A percentile compares a stretch with the other conserved stretches of the same genome.
Evolutionary conservation across 92 coral and sea anemone genomes (phyloP).

Genomic region (Epizoanthus scotinus): DNA sequence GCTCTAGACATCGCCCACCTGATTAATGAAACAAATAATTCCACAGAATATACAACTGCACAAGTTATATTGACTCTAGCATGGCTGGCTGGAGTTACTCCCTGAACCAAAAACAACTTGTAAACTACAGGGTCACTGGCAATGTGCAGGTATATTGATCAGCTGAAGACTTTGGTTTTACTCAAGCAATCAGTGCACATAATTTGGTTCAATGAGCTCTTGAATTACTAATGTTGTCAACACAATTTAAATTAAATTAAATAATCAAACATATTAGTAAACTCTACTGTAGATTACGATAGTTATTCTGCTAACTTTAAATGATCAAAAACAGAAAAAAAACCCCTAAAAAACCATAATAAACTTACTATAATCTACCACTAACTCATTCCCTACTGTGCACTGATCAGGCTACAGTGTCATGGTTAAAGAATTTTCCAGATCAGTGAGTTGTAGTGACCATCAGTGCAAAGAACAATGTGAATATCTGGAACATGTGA

Average conservation of each 20-base stretch:
- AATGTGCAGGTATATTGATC: not conserved
- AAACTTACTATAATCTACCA: not conserved
- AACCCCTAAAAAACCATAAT: too few species aligned
- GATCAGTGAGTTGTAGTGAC: constrained; percentile 20
- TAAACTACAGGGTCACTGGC: not conserved
- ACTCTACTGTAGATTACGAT: not conserved
- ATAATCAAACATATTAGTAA: not conserved
- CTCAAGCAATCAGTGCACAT: constrained; percentile 27
- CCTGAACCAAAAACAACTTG: constrained; percentile 19
- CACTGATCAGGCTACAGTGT: not conserved
- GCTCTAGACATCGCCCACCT: too few species aligned
- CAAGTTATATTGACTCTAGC: not conserved
- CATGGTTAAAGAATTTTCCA: constrained; percentile 30
- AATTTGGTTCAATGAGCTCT: constrained; percentile 8
- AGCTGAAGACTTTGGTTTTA: constrained; percentile 5
- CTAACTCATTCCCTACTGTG: not conserved
- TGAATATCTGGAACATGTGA: too few species aligned
- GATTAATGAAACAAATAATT: constrained; percentile 10
- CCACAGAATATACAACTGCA: not conserved
- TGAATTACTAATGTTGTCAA: not conserved
- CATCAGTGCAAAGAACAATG: not conserved
- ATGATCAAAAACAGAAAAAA: not conserved
- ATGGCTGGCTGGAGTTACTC: not conserved
- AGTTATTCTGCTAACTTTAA: not conserved
- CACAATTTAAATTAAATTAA: constrained; percentile 21